Conservation (phyloP, 2,888 invertebrate species). For the Cosmia pyralina region DNA sequence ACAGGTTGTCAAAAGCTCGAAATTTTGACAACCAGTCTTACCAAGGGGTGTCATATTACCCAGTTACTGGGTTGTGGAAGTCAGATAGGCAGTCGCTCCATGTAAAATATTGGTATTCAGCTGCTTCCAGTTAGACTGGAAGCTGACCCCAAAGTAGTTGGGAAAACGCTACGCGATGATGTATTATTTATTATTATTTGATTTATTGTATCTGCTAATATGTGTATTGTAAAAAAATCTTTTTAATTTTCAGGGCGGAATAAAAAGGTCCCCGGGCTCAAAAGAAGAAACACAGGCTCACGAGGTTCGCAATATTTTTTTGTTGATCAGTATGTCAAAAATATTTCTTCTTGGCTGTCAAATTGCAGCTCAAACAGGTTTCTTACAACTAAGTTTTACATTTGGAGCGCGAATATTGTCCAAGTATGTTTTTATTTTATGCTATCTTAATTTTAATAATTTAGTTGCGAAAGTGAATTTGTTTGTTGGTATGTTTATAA, state of each 20-base stretch:
- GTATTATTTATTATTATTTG: no score
- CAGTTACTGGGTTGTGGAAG: background rate
- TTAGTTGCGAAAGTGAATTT: no score
- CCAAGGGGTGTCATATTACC: background rate
- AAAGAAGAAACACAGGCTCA: slow-evolving; percentile 3
- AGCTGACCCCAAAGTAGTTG: no score
- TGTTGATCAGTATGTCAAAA: background rate
- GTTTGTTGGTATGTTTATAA: no score
- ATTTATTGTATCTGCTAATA: background rate
- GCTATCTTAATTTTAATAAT: no score
- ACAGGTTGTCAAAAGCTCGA: no score
- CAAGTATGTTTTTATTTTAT: background rate
- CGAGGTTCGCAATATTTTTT: background rate
- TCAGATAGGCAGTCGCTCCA: no score
- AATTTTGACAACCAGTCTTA: background rate
- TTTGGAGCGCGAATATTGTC: slow-evolving; percentile 10
- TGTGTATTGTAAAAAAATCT: background rate
- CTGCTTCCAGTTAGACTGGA: background rate
- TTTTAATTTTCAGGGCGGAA: slow-evolving; percentile 17
- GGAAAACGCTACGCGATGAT: background rate
- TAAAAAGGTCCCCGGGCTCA: background rate
- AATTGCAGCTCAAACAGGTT: slow-evolving; percentile 1
- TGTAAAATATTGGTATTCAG: background rate
- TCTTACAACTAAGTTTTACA: background rate
- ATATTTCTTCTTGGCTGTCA: background rate